Evolutionary conservation across 2,113 vertebrate genomes (phyloP), one percentile per base, ranked within the genome.

Genomic region (Hypocryptadius cinnamomeus): DNA sequence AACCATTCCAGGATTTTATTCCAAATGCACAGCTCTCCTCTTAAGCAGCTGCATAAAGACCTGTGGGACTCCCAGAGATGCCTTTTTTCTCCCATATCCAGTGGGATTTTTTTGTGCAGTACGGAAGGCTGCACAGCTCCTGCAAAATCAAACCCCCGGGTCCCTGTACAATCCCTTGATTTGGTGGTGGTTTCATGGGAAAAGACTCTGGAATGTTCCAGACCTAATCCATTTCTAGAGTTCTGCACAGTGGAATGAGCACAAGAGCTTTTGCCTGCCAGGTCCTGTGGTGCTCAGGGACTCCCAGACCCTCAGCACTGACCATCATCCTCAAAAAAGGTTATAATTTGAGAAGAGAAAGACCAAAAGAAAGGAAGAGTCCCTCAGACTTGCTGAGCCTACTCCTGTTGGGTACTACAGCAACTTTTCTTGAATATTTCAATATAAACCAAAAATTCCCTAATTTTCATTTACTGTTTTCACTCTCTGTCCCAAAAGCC

Each of bases 61-160:
- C 51, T 6, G 21, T 7, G 5, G 9, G 45, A 30, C 25, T 23
- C 35, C 4, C 3, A 24, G 45, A 37, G 28, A 15, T 33, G 54
- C n/a, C 4, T 27, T 39, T 27, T 47, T 11, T 11, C 33, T 37
- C 4, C 50, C 35, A 1, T 3, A 10, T 8, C 27, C 83, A 37
- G 7, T 0, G 3, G 25, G 12, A 1, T 9, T 42, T 59, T 69
- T 39, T 56, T 35, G 44, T 68, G 35, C 65, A 44, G 12, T 0
- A 2, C 15, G 23, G 28, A 10, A 54, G 31, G 19, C 33, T 39
- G 5, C 30, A 0, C 13, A 45, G 45, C 64, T 66, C 12, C 13
- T 78, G 33, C 48, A 68, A 48, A 53, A 50, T 47, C 61, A 54
- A 47, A 16, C 9, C 39, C 48, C n/a, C 0, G 4, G 8, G 22